Conservation (phyloP, 1,140 invertebrate species). For the Ectropis grisescens region DNA sequence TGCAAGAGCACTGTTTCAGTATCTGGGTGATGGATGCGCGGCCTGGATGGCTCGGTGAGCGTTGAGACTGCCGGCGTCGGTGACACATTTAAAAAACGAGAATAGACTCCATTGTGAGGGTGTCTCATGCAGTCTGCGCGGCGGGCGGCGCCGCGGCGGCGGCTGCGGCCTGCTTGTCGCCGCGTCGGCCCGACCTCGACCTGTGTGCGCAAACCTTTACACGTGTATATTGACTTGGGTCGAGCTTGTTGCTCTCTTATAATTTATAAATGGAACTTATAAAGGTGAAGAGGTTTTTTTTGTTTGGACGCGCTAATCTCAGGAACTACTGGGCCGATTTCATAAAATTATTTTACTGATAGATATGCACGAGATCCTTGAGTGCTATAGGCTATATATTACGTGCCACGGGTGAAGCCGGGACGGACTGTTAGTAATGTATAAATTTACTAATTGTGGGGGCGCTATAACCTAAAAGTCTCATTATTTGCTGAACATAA, state of each 20-base stretch:
- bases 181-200: constrained; percentile 56
- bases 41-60: constrained; percentile 17
- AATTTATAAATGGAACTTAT: no score
- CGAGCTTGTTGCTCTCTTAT: constrained; percentile 6
- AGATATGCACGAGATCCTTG: no score
- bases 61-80: constrained; percentile 16
- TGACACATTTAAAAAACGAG: constrained; percentile 55
- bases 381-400: no score
- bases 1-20: constrained; percentile 32
- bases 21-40: constrained; percentile 18
- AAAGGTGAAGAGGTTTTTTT: no score
- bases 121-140: constrained; percentile 34
- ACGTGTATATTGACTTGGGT: constrained; percentile 50
- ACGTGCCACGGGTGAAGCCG: no score
- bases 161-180: constrained; percentile 17
- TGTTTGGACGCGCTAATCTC: no score
- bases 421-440: no score
- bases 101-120: constrained; percentile 63
- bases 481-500: no score
- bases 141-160: constrained; percentile 3
- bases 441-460: no score
- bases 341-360: no score
- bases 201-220: constrained; percentile 47
- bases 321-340: no score
- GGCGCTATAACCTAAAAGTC: no score